Evolutionary conservation across 2,797 vertebrate genomes (phyloP), one percentile per base, ranked within the genome.

Genomic region (Paratrypauchen microcephalus): DNA sequence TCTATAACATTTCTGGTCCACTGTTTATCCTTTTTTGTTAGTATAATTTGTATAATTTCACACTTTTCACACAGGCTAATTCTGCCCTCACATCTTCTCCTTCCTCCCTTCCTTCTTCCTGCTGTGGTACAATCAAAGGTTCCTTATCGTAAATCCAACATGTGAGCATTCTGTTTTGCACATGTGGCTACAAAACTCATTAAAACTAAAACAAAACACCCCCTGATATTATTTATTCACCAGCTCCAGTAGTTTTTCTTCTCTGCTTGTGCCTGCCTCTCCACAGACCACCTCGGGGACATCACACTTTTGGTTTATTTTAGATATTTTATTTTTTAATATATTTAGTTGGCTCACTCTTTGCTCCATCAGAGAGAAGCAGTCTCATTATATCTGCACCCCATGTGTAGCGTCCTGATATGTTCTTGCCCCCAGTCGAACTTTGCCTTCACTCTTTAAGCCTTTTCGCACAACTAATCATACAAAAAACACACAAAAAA

Each of bases 381-480:
- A 72, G 82, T 86, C 88, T 91, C 88, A 89, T 92, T 92, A 52
- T 52, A n/a, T 7, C n/a, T n/a, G 50, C 8, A 21, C 86, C 81
- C 83, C 82, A 52, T 45, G 50, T 74, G 84, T 83, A 71, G 77
- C 77, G 71, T 86, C 86, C 85, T 50, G 65, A 69, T 78, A 83
- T 76, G 82, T 77, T 67, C 55, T 78, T 84, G 75, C 82, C 67
- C 77, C 60, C 74, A 69, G 65, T 83, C 82, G 85, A 86, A 83
- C n/a, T 21, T 12, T 83, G 76, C 78, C 71, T 79, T 61, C 55
- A 69, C 76, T 86, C 85, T 80, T 69, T 62, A 73, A 82, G 86
- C 79, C 79, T 79, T 79, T 83, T 54, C 91, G 87, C 85, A 90
- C 88, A 91, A 91, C 88, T 91, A 90, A 92, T 88, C 82, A 86